Base-by-base conservation (phyloP, 2,113 vertebrate genomes). In the Podarcis muralis region DNA sequence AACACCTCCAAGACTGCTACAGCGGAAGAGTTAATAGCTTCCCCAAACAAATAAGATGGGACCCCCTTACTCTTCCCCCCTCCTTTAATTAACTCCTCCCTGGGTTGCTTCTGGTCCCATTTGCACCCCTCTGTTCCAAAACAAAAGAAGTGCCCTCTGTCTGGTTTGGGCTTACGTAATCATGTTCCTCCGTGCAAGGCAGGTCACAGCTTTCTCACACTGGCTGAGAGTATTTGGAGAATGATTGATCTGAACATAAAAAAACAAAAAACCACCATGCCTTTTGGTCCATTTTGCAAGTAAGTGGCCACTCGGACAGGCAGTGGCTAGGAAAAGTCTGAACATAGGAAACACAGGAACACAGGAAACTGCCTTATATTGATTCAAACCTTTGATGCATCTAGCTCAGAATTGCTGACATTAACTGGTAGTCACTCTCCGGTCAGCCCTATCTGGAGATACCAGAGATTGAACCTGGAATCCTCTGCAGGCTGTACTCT, bases 31-130 rank as follows among this genome's bases (percentile, higher is more conserved):
- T 91, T 85, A 93, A 91, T 78, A 69, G 48, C 20, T 69, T 90
- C 93, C 86, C 82, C 85, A 72, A 88, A 59, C 30, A 90, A 94
- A 86, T 84, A 57, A 91, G 92, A 83, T 86, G 65, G 88, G 94
- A 92, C 27, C 62, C 68, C 76, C 89, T 84, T 93, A 87, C 90
- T 92, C 95, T 66, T 93, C 22, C 12, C 57, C 75, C 48, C 35
- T 68, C 91, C 91, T 91, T 96, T 95, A 95, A 96, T 96, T 96
- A 96, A 96, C 92, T 95, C 74, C 83, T 92, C 91, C 83, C 86
- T 91, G 65, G 57, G 43, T 87, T 76, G 85, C 91, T 93, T 30
- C 71, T 53, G 92, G 93, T 91, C 4, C 71, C 88, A n/a, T 81
- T 66, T 92, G 88, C n/a, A 83, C 84, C 90, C 89, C 89, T 81